phyloP scores from a whole-genome alignment of 2,888 invertebrate species.

The Oeneis ivallda region DNA sequence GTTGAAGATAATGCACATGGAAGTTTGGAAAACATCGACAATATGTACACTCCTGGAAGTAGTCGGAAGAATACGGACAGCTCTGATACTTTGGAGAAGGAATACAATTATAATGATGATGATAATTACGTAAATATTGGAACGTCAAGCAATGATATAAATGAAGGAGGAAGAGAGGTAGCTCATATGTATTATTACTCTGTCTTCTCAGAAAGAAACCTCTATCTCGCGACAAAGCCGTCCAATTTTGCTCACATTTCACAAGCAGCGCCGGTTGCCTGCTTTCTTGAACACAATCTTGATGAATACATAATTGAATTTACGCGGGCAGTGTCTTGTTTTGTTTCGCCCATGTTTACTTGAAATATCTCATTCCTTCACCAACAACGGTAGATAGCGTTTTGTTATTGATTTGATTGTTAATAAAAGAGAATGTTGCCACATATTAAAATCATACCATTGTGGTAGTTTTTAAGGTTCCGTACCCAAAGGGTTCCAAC shows the following conservation, averaged over 20 bases:
- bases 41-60: slow-evolving; percentile 65
- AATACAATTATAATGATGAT: slow-evolving; percentile 66
- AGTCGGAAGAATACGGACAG: slow-evolving; percentile 74
- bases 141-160: slow-evolving; percentile 49
- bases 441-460: slow-evolving; percentile 22
- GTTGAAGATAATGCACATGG: slow-evolving; percentile 53
- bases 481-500: too few relatives aligned
- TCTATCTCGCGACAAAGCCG: too few relatives aligned
- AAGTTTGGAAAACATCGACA: slow-evolving; percentile 65
- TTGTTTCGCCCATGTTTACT: too few relatives aligned
- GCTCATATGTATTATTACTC: slow-evolving; percentile 27
- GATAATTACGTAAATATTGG: slow-evolving; percentile 62
- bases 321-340: too few relatives aligned
- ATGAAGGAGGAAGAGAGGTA: slow-evolving; percentile 62
- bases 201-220: too few relatives aligned
- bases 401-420: not conserved
- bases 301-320: too few relatives aligned
- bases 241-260: too few relatives aligned
- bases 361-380: too few relatives aligned
- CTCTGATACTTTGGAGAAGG: slow-evolving; percentile 69
- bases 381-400: too few relatives aligned
- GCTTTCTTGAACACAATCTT: too few relatives aligned
- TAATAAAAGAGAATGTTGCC: slow-evolving; percentile 7
- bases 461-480: slow-evolving; percentile 26
- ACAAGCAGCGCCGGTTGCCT: too few relatives aligned